Percentiles rank a stretch among this genome's conserved stretches.
These are phyloP conservation scores for Microcaecilia unicolor DNA, from an alignment of 2,797 vertebrate species.

Conservation along the genomic window DNA sequence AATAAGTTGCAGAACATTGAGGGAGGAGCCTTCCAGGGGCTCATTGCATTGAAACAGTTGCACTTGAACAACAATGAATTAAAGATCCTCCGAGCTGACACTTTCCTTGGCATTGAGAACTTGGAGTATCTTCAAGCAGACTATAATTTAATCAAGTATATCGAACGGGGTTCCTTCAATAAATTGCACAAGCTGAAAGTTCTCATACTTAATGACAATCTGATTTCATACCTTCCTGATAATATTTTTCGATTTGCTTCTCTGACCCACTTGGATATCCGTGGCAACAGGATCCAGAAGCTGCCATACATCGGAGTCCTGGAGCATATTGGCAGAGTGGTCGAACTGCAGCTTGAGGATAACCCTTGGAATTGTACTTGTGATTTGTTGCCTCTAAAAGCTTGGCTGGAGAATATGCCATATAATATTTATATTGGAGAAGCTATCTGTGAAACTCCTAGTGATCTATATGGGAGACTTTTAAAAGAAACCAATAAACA, in stretches of 20 bases:
- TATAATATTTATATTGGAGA: constrained; percentile 97
- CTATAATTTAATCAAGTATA: constrained; percentile 98
- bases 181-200: constrained; percentile 96
- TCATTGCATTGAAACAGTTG: constrained; percentile 90
- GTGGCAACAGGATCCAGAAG: constrained; percentile 94
- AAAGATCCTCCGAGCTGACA: constrained; percentile 90
- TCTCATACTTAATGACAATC: constrained; percentile 95
- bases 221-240: constrained; percentile 88
- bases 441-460: constrained; percentile 93
- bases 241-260: constrained; percentile 98
- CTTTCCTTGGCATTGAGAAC: constrained; percentile 95
- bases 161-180: constrained; percentile 96
- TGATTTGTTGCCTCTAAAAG: constrained; percentile 90
- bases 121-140: constrained; percentile 98
- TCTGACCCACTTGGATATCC: constrained; percentile 95
- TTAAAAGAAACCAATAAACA: constrained; percentile 94
- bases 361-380: constrained; percentile 99
- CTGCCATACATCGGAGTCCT: constrained; percentile 92
- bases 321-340: constrained; percentile 92
- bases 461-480: constrained; percentile 86
- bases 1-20: constrained; percentile 97
- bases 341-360: constrained; percentile 92
- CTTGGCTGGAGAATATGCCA: constrained; percentile 98
- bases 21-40: constrained; percentile 90
- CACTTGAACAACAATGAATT: constrained; percentile 98